Percentiles rank a stretch among this genome's conserved stretches.
Conservation (phyloP, 2,113 vertebrate species). For the Hippocampus guttulatus region DNA sequence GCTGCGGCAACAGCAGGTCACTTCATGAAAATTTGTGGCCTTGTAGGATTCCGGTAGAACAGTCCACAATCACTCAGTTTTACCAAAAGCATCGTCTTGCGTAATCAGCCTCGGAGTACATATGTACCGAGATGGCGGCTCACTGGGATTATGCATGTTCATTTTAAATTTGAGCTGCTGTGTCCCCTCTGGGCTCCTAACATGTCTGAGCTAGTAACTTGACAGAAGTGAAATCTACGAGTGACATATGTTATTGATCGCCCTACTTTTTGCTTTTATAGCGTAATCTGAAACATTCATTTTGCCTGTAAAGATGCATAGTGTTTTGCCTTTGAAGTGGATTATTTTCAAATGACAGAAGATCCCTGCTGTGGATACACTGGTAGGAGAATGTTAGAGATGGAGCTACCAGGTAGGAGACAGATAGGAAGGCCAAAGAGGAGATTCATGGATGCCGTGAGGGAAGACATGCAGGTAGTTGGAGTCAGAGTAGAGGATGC, state of each 20-base stretch:
- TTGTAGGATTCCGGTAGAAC: slow-evolving; percentile 1
- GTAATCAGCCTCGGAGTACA: neutral
- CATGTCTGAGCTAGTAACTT: slow-evolving; percentile 11
- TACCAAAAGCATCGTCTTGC: neutral
- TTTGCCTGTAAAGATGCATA: neutral
- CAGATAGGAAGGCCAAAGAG: too few relatives aligned
- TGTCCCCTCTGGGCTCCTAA: slow-evolving; percentile 25
- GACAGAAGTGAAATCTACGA: slow-evolving; percentile 18
- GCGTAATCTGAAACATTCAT: neutral
- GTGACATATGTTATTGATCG: slow-evolving; percentile 1
- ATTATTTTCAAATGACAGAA: neutral
- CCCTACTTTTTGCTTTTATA: neutral
- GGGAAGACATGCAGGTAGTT: too few relatives aligned
- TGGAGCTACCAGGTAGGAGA: too few relatives aligned
- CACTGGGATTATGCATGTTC: slow-evolving; percentile 14
- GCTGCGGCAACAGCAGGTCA: slow-evolving; percentile 34
- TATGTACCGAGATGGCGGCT: slow-evolving; percentile 25
- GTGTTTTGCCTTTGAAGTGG: neutral
- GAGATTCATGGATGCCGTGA: too few relatives aligned
- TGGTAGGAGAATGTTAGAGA: too few relatives aligned
- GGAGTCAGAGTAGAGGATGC: too few relatives aligned
- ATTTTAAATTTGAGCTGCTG: slow-evolving; percentile 3
- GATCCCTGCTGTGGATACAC: too few relatives aligned
- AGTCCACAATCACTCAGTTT: neutral
- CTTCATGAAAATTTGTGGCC: slow-evolving; percentile 28